A percentile compares a stretch with the other conserved stretches of the same genome.
Conservation (phyloP, 2,797 vertebrate genomes). For the Clamator glandarius region DNA sequence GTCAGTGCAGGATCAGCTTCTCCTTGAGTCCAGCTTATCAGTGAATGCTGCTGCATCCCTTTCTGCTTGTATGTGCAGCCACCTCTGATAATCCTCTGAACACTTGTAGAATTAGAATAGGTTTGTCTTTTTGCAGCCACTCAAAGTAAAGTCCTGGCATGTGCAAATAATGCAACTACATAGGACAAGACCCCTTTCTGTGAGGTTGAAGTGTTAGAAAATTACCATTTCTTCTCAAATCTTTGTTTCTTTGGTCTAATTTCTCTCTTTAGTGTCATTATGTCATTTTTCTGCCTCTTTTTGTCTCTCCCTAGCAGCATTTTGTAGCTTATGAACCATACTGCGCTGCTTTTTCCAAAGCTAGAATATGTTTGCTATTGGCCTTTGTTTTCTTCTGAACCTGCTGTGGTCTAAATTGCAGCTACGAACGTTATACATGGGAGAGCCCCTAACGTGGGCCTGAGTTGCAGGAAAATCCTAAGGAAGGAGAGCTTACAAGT, state of each 20-base stretch:
- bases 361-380: background rate
- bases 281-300: background rate
- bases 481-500: background rate
- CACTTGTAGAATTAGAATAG: background rate
- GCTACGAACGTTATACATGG: background rate
- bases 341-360: background rate
- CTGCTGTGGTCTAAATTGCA: background rate
- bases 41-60: background rate
- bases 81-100: background rate
- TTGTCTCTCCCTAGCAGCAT: background rate
- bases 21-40: constrained; percentile 67
- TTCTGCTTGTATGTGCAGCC: background rate
- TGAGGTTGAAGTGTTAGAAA: background rate
- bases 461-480: background rate
- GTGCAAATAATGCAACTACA: background rate
- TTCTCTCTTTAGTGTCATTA: background rate
- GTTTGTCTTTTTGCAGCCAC: constrained; percentile 11
- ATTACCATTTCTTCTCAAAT: background rate
- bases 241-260: background rate
- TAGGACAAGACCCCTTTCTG: background rate
- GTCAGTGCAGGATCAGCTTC: constrained; percentile 42
- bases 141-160: background rate
- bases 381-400: background rate
- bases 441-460: background rate
- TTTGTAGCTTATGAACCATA: background rate